A percentile compares a stretch with the other conserved stretches of the same genome.
Conservation (phyloP, 2,888 invertebrate genomes). For the Aplocera efformata region DNA sequence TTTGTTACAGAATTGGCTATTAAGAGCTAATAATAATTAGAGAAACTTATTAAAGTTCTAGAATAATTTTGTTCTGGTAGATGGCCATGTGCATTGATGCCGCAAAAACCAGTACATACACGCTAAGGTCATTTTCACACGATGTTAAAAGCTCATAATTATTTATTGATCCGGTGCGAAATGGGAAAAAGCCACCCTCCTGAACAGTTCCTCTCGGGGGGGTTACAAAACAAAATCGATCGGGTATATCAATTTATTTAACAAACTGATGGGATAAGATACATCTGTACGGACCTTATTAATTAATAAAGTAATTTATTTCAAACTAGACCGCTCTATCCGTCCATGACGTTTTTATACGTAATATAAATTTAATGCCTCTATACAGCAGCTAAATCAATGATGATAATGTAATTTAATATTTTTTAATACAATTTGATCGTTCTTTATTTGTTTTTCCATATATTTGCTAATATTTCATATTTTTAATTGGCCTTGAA, state of each 20-base stretch:
- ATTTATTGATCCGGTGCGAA: constrained; percentile 68
- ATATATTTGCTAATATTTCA: no score
- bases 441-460: no score
- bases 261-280: constrained; percentile 28
- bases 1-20: no score
- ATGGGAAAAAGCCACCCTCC: constrained; percentile 54
- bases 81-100: constrained; percentile 18
- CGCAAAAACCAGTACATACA: constrained; percentile 30
- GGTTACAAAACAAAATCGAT: constrained; percentile 36
- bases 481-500: no score
- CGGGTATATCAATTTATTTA: constrained; percentile 35
- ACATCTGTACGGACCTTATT: constrained; percentile 16
- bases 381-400: no score
- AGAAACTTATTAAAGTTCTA: background rate
- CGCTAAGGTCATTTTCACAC: constrained; percentile 65
- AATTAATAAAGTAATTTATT: no score
- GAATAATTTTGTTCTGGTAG: constrained; percentile 22
- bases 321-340: no score
- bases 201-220: constrained; percentile 33
- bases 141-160: constrained; percentile 49
- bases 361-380: no score
- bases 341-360: background rate
- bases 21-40: no score
- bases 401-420: no score
- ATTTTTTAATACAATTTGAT: no score